Base-by-base conservation (phyloP, 2,888 invertebrate genomes). In the Tortricodes alternella region DNA sequence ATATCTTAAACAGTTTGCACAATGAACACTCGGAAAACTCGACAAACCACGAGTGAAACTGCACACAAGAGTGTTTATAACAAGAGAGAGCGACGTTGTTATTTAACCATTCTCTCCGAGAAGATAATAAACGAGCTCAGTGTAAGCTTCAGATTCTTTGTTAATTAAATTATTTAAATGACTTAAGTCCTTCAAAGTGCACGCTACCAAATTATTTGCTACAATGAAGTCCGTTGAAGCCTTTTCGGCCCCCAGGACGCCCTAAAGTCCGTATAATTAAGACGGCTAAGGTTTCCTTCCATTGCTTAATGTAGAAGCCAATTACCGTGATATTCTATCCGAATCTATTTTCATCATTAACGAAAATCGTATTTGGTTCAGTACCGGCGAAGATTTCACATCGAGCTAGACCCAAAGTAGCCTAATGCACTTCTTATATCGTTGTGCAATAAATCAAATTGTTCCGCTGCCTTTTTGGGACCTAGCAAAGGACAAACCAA, bases 141-240 rank as follows among this genome's bases (percentile, higher is more conserved):
- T 58, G 62, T 70, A 63, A 75, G 71, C 73, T 69, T 68, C 53
- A 63, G 68, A 74, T 75, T 76, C 76, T 77, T 78, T 80, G 78
- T 77, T 79, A 80, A 78, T 81, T 80, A 72, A 82, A 81, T 82
- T 78, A 82, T 78, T 78, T 73, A 78, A 81, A 77, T 76, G 70
- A 74, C 71, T 76, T 74, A 67, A 78, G 71, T 71, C 72, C 62
- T 70, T 75, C 70, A 77, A 78, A 80, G 76, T 81, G 78, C 74
- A 79, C 67, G 73, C 65, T 72, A 70, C 74, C 77, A 71, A 81
- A 81, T 82, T 77, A 80, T 82, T 78, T 80, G 64, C 72, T 64
- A 67, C 71, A 76, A 71, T 79, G 80, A 80, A 79, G 75, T 65
- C 73, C 66, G 61, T 61, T 61, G 74, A 72, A 76, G 76, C 74